Base-by-base conservation (phyloP, 2,113 vertebrate species). In the Uria lomvia region DNA sequence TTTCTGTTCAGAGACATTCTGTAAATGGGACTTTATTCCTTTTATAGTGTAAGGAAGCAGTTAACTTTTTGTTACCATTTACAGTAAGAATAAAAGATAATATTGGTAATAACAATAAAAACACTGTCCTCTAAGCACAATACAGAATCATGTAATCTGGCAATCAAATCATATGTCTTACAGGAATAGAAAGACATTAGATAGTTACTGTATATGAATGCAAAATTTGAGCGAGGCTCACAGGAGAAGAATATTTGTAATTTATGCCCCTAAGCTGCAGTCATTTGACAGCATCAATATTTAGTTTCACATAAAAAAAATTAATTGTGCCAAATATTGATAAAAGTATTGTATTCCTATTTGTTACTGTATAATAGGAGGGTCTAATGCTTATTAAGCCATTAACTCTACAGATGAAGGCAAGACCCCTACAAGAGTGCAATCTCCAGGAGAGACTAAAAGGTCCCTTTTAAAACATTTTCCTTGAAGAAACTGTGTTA, bases 181-280 rank as follows among this genome's bases (percentile, higher is more conserved):
- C 96, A 93, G 97, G 98, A 98, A 98, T 29, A 77, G 27, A 91
- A 94, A 96, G 88, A 82, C 96, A 94, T 88, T 92, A 95, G 94
- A 65, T 71, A 47, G 92, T 90, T 97, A 95, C 60, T 81, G 86
- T 95, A 96, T 94, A 73, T 95, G 94, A 97, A 97, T 92, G 89
- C 81, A 96, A 94, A 84, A 96, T 92, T 66, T 83, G 76, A 92
- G 58, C 1, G 0, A 58, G 47, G 55, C 88, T 94, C 67, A 77
- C 58, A 81, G 65, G 73, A 89, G 84, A 66, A 93, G 59, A 92
- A 36, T 59, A 82, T 68, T 75, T 94, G 93, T 95, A 88, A 97
- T 96, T 97, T 96, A 96, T 96, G 88, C 72, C 86, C 75, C 83
- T 94, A 86, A 90, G 6, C 26, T 96, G 45, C 38, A 90, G 90